Base-by-base conservation (phyloP, 1,140 invertebrate genomes). In the Solenopsis invicta region DNA sequence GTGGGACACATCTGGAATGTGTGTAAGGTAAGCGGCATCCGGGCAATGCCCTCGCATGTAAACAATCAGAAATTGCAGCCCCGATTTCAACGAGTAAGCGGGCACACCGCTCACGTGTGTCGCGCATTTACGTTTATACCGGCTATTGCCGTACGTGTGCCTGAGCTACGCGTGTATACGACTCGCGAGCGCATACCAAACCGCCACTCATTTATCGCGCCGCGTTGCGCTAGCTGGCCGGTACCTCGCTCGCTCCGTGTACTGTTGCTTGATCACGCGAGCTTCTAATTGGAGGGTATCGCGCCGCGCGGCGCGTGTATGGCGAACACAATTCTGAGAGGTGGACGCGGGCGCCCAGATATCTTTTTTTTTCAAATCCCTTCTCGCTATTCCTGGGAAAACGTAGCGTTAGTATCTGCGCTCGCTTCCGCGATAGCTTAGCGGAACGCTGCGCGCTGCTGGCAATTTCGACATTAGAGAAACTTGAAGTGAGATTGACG, bases 31-130 rank as follows among this genome's bases (percentile, higher is more conserved):
- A 94, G 92, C 91, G 94, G 93, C 93, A 94, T 95, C 93, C 92
- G 94, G 94, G 94, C 94, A 95, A 95, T 94, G 94, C 92, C 94
- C 94, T 95, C 94, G 91, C 91, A 94, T 95, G 94, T 95, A 95
- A 95, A 95, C 94, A 95, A 94, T 95, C 93, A 92, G 91, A 91
- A 93, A 94, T 93, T 90, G 88, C 90, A 91, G 87, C 87, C 89
- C 84, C 78, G 89, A 87, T 90, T 91, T 82, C 87, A 80, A 37
- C 78, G 84, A 90, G 89, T 69, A 82, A 88, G 87, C 72, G 59
- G 74, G 80, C 66, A 71, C 52, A 74, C 81, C 80, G 80, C 45
- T 75, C 80, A 84, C 80, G 80, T 84, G 80, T 75, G 69, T 75
- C 80, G 80, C 80, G 80, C 54, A 37, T 37, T 84, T 74, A 18